Evolutionary conservation across 1,140 invertebrate genomes (phyloP), one percentile per base, ranked within the genome.

Genomic region (Wasmannia auropunctata): DNA sequence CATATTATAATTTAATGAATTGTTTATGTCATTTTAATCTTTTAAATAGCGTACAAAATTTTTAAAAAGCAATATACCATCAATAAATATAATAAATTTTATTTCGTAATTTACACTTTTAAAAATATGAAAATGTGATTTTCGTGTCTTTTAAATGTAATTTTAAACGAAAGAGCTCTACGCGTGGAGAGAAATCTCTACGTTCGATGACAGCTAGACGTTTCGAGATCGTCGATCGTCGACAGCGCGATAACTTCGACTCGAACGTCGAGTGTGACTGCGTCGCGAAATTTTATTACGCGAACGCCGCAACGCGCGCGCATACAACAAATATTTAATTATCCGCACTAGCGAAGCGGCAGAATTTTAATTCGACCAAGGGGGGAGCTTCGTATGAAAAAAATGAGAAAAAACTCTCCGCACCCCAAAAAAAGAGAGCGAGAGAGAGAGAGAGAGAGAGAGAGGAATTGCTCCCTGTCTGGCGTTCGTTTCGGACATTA

Each of bases 281-380:
- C 62, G 34, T 37, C n/a, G 67, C n/a, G 25, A 72, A 74, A 83
- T 74, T 72, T 83, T 34, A 58, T 79, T 83, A 81, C 25, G 7
- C 37, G 37, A 22, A 31, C 8, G 31, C 46, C 34, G 34, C 22
- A 28, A 11, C 16, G 51, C 28, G 51, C 25, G 25, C 51, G 51
- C 65, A 19, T 46, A 72, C 37, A 83, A 74, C 67, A 83, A 83
- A 83, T 83, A 74, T 83, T 72, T 83, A 74, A 83, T 83, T 83
- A 83, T 74, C 25, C 54, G 79, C 67, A 58, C 67, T 83, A 83
- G 67, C 67, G 79, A 83, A 83, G 79, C 67, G 67, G 40, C 79
- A 83, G 67, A 83, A 83, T 83, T 83, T 83, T 83, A 83, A 83
- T 83, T 83, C 40, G 49, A 28, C 67, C 49, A 58, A 56, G 67